Evolutionary conservation across 2,113 vertebrate genomes (phyloP).

Genomic region (Ophthalmolycus amberensis): DNA sequence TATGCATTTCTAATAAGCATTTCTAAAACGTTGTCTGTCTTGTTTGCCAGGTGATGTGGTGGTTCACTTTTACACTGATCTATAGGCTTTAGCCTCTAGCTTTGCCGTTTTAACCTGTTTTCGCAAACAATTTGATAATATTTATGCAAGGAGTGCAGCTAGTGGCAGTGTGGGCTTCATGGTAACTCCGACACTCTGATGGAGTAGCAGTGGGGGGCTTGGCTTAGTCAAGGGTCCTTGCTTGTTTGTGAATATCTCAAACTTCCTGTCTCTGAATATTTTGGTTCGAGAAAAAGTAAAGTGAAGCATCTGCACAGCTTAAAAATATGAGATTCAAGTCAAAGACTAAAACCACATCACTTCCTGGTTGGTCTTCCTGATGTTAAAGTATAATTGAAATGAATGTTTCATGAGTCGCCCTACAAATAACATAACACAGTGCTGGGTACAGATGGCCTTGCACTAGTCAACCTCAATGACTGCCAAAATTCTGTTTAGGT

Average conservation of each 20-base stretch:
- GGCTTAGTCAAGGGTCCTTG: neutral
- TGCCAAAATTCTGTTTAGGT: slow-evolving; percentile 30
- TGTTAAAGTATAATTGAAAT: slow-evolving; percentile 35
- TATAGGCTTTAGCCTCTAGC: no score
- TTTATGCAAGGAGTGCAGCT: no score
- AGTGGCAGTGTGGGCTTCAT: no score
- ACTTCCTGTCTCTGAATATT: neutral
- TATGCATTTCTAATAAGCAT: neutral
- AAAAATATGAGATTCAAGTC: slow-evolving; percentile 25
- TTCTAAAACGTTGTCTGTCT: neutral
- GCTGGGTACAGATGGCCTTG: neutral
- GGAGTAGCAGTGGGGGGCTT: no score
- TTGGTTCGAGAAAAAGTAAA: neutral
- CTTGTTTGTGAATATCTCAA: slow-evolving; percentile 10
- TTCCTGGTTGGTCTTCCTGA: neutral
- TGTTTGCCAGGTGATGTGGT: no score
- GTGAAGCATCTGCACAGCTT: slow-evolving; percentile 5
- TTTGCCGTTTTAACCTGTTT: no score
- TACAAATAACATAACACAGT: slow-evolving; percentile 4
- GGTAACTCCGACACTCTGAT: no score
- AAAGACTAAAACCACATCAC: neutral
- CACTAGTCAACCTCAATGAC: slow-evolving; percentile 20
- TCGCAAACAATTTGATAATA: no score
- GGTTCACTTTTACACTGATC: no score
- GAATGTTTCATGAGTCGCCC: slow-evolving; percentile 34